Evolutionary conservation across 2,113 vertebrate species (phyloP).

Genomic region (Recurvirostra avosetta): DNA sequence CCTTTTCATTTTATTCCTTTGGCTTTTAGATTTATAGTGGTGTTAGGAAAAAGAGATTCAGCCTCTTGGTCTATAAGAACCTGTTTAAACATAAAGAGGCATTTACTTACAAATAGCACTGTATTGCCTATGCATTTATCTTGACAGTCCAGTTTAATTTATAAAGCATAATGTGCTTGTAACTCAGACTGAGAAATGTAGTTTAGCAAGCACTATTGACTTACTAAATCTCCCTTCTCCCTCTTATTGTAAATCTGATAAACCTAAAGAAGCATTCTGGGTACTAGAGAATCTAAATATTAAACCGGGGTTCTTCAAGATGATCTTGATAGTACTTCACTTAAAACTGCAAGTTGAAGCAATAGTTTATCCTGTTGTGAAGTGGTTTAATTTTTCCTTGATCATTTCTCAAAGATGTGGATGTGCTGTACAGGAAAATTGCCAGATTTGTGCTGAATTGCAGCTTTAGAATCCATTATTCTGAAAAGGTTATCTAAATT

Average conservation of each 20-base stretch:
- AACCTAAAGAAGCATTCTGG: slow-evolving; percentile 46
- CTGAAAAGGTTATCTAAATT: slow-evolving; percentile 60
- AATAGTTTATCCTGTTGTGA: slow-evolving; percentile 61
- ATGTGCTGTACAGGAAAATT: slow-evolving; percentile 48
- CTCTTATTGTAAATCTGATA: slow-evolving; percentile 70
- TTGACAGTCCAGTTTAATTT: slow-evolving; percentile 69
- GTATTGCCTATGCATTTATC: slow-evolving; percentile 66
- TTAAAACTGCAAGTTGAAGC: slow-evolving; percentile 50
- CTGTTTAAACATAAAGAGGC: slow-evolving; percentile 60
- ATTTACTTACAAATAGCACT: slow-evolving; percentile 65
- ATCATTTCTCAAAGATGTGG: slow-evolving; percentile 52
- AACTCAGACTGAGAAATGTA: slow-evolving; percentile 64
- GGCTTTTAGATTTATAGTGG: slow-evolving; percentile 63
- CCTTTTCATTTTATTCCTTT: slow-evolving; percentile 52
- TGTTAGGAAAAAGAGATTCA: slow-evolving; percentile 63
- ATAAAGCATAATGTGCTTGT: slow-evolving; percentile 66
- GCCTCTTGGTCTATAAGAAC: slow-evolving; percentile 61
- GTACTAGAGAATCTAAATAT: slow-evolving; percentile 64
- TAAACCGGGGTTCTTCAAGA: slow-evolving; percentile 34
- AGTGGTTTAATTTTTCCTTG: slow-evolving; percentile 63
- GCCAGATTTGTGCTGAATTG: slow-evolving; percentile 65
- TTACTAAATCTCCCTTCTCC: slow-evolving; percentile 65
- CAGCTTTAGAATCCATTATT: slow-evolving; percentile 59
- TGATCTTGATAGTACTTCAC: slow-evolving; percentile 53
- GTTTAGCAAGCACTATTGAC: slow-evolving; percentile 69